These are phyloP conservation scores for Okapia johnstoni DNA, from an alignment of 2,113 vertebrate genomes.

Conservation along the genomic window DNA sequence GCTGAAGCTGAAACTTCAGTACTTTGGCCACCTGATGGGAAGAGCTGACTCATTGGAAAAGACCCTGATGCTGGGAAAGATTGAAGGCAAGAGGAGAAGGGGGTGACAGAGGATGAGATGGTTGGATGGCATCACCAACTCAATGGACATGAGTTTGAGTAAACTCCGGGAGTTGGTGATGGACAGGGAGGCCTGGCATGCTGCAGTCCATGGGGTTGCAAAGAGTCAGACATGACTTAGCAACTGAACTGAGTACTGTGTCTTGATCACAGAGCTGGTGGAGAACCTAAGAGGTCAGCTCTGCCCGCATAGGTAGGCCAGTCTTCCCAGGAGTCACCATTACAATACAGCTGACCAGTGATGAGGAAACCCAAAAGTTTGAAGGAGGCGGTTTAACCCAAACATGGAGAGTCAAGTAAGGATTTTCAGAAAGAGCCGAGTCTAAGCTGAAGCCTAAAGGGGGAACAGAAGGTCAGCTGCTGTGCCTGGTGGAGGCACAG, in stretches of 20 bases:
- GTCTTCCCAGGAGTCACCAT: neutral
- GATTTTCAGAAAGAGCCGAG: neutral
- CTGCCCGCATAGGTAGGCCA: neutral
- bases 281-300: neutral
- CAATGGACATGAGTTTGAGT: neutral
- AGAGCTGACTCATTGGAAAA: neutral
- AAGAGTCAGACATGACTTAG: neutral
- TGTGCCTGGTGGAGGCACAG: too few relatives aligned
- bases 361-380: neutral
- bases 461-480: neutral
- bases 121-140: neutral
- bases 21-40: neutral
- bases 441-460: neutral
- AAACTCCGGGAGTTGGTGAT: neutral
- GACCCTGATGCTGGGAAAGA: neutral
- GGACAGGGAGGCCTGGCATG: neutral
- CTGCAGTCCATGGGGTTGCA: neutral
- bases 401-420: neutral
- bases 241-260: neutral
- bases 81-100: neutral
- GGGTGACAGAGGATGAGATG: neutral
- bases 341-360: fast-evolving
- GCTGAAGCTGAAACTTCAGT: neutral
- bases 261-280: neutral
- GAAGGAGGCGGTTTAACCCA: neutral